Evolutionary conservation across 2,797 vertebrate genomes (phyloP).

Genomic region (Nasua narica): DNA sequence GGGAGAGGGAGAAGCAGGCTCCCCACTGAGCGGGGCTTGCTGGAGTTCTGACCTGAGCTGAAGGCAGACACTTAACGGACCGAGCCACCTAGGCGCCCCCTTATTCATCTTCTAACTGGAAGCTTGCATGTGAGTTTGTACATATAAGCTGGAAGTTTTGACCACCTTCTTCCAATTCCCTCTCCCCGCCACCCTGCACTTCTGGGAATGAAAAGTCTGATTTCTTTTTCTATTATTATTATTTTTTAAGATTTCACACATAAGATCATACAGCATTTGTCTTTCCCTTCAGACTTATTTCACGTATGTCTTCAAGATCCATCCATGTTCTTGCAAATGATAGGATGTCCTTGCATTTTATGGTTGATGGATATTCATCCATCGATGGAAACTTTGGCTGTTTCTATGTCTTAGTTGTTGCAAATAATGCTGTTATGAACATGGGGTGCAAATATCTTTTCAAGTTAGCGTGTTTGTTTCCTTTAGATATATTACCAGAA

Average conservation of each 20-base stretch:
- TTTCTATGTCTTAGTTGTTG: neutral
- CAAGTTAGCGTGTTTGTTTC: neutral
- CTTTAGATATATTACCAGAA: neutral
- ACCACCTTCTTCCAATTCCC: neutral
- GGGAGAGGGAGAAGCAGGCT: neutral
- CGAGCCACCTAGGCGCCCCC: neutral
- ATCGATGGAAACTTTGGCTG: neutral
- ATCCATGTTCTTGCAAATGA: neutral
- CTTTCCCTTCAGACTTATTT: neutral
- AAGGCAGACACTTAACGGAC: neutral
- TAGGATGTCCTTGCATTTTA: neutral
- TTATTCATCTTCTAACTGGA: neutral
- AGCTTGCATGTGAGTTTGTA: neutral
- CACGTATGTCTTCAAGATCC: neutral
- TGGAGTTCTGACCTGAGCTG: neutral
- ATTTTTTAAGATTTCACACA: neutral
- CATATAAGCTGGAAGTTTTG: neutral
- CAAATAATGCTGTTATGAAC: neutral
- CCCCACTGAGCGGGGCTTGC: neutral
- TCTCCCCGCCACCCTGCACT: neutral
- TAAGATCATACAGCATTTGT: neutral
- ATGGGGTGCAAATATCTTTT: neutral
- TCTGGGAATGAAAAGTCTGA: neutral
- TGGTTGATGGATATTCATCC: neutral
- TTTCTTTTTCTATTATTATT: neutral